A percentile compares a stretch with the other conserved stretches of the same genome.
phyloP scores from a whole-genome alignment of 1,140 invertebrate genomes.

The Patella vulgata region DNA sequence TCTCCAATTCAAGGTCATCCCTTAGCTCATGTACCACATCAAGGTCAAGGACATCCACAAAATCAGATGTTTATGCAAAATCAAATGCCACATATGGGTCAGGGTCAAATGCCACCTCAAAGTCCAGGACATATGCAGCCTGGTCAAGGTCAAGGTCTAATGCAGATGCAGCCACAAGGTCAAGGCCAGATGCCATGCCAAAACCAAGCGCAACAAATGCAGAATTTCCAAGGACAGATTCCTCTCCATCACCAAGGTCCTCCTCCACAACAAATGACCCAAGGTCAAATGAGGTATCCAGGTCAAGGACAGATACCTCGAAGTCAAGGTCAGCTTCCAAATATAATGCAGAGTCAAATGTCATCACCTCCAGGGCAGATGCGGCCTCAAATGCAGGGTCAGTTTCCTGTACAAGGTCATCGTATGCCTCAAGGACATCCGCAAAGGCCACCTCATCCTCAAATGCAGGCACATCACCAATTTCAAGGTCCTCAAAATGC shows the following conservation, averaged over 20 bases:
- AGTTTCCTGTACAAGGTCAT: not conserved
- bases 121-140: no score
- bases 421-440: slow-evolving; percentile 11
- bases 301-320: slow-evolving; percentile 7
- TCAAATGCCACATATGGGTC: no score
- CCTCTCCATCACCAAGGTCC: slow-evolving; percentile 7
- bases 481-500: slow-evolving; percentile 11
- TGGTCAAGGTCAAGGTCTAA: no score
- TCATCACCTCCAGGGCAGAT: slow-evolving; percentile 34
- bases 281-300: not conserved
- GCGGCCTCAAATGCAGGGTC: slow-evolving; percentile 19
- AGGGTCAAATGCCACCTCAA: no score
- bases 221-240: slow-evolving; percentile 4
- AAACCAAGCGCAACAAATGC: no score
- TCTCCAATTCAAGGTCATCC: no score
- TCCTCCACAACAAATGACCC: no score
- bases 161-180: no score
- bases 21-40: no score
- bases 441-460: slow-evolving; percentile 1
- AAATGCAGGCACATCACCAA: slow-evolving; percentile 13
- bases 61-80: no score
- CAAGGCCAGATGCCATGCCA: no score
- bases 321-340: slow-evolving; percentile 4
- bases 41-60: no score
- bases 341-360: slow-evolving; percentile 12